These are phyloP conservation scores for Elephantulus edwardii DNA, from an alignment of 2,113 vertebrate species.

Conservation along the genomic window DNA sequence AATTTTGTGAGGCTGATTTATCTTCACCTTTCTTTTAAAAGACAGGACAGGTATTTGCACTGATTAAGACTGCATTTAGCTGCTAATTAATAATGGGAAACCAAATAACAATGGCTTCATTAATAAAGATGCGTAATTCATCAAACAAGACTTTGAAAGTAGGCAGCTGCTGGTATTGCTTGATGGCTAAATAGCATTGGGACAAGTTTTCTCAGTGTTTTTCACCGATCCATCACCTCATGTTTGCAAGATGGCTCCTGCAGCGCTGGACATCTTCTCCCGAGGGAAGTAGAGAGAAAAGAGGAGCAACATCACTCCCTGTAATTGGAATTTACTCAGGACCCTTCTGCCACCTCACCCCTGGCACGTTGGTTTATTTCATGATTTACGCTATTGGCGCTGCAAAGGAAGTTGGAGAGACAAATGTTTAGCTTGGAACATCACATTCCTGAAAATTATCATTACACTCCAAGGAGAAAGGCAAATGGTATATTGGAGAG, in stretches of 20 bases:
- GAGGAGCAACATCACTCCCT: neutral
- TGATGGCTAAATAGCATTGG: neutral
- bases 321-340: neutral
- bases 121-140: conserved; percentile 41
- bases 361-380: neutral
- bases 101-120: conserved; percentile 10
- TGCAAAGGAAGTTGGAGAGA: neutral
- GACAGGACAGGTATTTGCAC: neutral
- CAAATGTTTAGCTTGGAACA: neutral
- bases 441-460: neutral
- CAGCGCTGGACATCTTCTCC: neutral
- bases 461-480: neutral
- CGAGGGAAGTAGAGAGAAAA: neutral
- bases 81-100: conserved; percentile 31
- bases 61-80: conserved; percentile 1
- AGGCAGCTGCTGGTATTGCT: conserved; percentile 2
- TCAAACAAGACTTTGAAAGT: conserved; percentile 12
- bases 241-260: neutral
- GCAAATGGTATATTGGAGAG: neutral
- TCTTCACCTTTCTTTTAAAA: conserved; percentile 12
- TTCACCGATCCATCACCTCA: neutral
- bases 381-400: neutral
- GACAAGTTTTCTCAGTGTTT: neutral
- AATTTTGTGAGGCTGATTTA: conserved; percentile 3
- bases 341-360: neutral